Evolutionary conservation across 2,888 invertebrate genomes (phyloP).

Genomic region (Nysson spinosus): DNA sequence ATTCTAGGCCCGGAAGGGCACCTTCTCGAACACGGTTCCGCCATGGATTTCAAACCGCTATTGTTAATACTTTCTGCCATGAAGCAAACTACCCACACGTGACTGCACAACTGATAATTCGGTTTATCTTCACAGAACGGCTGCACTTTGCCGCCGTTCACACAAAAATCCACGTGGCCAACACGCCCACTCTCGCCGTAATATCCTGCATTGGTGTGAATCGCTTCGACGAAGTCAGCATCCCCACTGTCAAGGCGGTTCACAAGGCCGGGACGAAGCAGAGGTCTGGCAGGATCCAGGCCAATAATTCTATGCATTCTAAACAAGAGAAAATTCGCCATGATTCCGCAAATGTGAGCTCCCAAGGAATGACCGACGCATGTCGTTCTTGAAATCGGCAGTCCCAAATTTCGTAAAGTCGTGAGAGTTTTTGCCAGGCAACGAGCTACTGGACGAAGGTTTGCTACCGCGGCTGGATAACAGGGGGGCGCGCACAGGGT

Average conservation of each 20-base stretch:
- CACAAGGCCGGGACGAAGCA: slow-evolving; percentile 82
- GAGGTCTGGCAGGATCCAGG: slow-evolving; percentile 86
- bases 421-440: slow-evolving; percentile 84
- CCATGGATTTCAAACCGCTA: slow-evolving; percentile 76
- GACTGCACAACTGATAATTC: slow-evolving; percentile 87
- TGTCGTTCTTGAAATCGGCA: slow-evolving; percentile 83
- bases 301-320: slow-evolving; percentile 86
- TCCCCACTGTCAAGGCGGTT: slow-evolving; percentile 85
- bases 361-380: slow-evolving; percentile 89
- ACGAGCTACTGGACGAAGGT: slow-evolving; percentile 84
- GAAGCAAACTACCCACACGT: slow-evolving; percentile 89
- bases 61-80: slow-evolving; percentile 87
- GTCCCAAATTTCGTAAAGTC: slow-evolving; percentile 82
- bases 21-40: slow-evolving; percentile 85
- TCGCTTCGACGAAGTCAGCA: slow-evolving; percentile 87
- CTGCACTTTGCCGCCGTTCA: slow-evolving; percentile 87
- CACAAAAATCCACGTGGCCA: slow-evolving; percentile 89
- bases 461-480: slow-evolving; percentile 87
- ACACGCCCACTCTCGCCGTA: slow-evolving; percentile 87
- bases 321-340: slow-evolving; percentile 86
- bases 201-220: slow-evolving; percentile 89
- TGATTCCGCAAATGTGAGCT: slow-evolving; percentile 87
- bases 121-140: slow-evolving; percentile 86
- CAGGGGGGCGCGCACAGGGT: slow-evolving; percentile 84
- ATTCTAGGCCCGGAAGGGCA: slow-evolving; percentile 84